Conservation (phyloP, 2,113 vertebrate species). For the Pygathrix nemaeus region DNA sequence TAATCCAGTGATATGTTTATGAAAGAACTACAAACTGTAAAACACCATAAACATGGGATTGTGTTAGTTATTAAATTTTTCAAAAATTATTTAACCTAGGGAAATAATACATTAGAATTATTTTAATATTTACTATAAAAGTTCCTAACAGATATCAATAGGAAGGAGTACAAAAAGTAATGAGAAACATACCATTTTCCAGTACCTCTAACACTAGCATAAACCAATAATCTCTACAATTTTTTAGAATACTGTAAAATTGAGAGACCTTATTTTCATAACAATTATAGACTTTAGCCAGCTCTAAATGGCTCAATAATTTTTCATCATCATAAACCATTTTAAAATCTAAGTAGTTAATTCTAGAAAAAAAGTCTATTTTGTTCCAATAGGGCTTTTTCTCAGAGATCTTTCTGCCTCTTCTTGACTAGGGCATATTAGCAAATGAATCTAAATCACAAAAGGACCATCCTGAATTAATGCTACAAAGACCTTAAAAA, state of each 20-base stretch:
- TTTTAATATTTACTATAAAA: constrained; percentile 39
- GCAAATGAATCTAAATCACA: constrained; percentile 30
- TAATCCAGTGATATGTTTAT: not conserved
- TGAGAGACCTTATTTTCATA: not conserved
- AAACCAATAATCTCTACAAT: not conserved
- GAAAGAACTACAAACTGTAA: not conserved
- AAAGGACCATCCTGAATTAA: constrained; percentile 23
- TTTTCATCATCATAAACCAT: not conserved
- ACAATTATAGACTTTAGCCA: constrained; percentile 19
- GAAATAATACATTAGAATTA: constrained; percentile 39
- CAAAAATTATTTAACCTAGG: constrained; percentile 16
- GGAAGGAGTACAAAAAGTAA: not conserved
- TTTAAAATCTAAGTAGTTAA: constrained; percentile 54
- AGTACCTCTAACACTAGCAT: not conserved
- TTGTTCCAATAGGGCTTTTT: not conserved
- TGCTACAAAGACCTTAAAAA: not conserved
- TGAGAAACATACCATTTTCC: not conserved
- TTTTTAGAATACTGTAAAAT: not conserved
- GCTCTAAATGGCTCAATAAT: not conserved
- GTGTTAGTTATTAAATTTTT: constrained; percentile 27
- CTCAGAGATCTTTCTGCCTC: not conserved
- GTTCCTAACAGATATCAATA: not conserved
- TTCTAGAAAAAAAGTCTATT: constrained; percentile 34
- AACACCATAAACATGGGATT: constrained; percentile 29
- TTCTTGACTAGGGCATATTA: not conserved